Evolutionary conservation across 2,797 vertebrate species (phyloP), one percentile per base, ranked within the genome.

Genomic region (Phyllotis vaccarum): DNA sequence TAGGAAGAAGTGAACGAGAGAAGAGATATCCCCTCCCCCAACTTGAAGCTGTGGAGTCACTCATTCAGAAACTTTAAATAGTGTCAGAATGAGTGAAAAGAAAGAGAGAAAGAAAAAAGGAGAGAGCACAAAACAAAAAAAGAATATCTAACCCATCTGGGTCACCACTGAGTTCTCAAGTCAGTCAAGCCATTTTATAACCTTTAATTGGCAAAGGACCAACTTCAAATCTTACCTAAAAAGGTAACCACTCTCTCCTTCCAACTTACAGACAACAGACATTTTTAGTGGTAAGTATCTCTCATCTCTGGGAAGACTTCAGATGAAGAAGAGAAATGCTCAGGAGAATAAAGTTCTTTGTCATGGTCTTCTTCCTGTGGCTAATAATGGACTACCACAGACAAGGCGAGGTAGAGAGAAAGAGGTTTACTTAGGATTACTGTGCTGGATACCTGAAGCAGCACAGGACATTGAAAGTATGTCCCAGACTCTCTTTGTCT

Each of bases 291-390:
- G 3, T 14, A 52, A 82, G 34, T 5, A 17, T 52, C n/a, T 78
- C 12, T 92, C 37, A 78, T 31, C 37, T 40, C 80, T 82, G 72
- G 60, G 22, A 46, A 66, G 43, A 60, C 68, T 80, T 80, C 88
- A n/a, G 93, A 85, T 72, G 70, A n/a, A 64, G 75, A 66, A 72
- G 52, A 90, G 37, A 85, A 90, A 64, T 80, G 64, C 19, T 46
- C 12, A 85, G 87, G 46, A 62, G 66, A 93, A 49, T 27, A 29
- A 79, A 90, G 24, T 0, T 40, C 43, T 87, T 62, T 43, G 2
- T 43, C 43, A 52, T 46, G 29, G 21, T 68, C 49, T 21, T 17
- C 22, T 52, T 54, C 56, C 60, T 19, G 29, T n/a, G 66, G 31
- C 37, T 78, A 76, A 60, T 78, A 49, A n/a, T 2, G 24, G 31